phyloP scores from a whole-genome alignment of 92 coral and sea anemone species.

The Umimayanthus chanpuru region DNA sequence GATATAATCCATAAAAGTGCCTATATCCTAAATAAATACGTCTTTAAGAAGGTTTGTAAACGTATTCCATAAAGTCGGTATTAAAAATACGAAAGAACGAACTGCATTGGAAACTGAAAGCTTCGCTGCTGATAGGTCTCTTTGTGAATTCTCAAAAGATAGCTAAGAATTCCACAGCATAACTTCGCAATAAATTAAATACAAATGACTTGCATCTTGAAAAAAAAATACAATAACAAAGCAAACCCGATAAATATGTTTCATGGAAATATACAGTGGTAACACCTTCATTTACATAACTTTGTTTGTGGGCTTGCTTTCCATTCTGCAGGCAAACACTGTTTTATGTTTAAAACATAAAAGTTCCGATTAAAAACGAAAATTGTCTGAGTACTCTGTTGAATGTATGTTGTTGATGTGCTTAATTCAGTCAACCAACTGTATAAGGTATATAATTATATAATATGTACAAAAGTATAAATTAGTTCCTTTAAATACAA shows the following conservation, averaged over 20 bases:
- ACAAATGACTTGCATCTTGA: background rate
- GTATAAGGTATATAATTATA: background rate
- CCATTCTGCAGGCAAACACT: background rate
- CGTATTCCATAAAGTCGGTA: background rate
- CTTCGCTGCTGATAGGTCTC: background rate
- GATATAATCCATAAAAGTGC: background rate
- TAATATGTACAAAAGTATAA: constrained; percentile 24
- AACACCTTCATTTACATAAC: too few species aligned
- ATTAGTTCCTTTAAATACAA: constrained; percentile 25
- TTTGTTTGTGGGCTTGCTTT: background rate
- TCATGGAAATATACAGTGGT: background rate
- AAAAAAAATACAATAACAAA: too few species aligned
- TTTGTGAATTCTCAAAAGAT: background rate
- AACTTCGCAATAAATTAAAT: background rate
- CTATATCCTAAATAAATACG: background rate
- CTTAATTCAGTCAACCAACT: background rate
- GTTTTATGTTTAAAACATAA: background rate
- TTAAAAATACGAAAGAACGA: background rate
- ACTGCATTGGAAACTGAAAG: background rate
- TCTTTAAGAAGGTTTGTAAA: too few species aligned
- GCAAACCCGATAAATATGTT: background rate
- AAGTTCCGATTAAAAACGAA: background rate
- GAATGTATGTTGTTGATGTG: background rate
- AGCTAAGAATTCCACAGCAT: background rate
- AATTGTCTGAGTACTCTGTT: background rate